phyloP scores from a whole-genome alignment of 2,888 invertebrate species.

The Agrochola macilenta region DNA sequence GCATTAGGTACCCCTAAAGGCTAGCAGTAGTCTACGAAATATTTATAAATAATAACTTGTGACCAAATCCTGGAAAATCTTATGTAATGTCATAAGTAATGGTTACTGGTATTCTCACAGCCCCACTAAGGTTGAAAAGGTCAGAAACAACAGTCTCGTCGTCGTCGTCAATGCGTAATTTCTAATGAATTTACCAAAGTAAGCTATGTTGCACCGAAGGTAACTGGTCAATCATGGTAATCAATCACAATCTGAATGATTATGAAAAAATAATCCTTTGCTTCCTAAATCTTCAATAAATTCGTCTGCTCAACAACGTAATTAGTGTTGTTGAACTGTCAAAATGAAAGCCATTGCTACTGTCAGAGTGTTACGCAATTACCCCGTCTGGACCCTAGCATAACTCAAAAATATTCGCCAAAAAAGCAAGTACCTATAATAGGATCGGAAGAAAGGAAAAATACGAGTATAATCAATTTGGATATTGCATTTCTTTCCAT shows the following conservation, averaged over 20 bases:
- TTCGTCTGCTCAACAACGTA: too few relatives aligned
- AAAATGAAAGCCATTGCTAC: too few relatives aligned
- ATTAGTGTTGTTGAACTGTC: too few relatives aligned
- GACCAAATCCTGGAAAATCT: not conserved
- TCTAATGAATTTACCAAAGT: not conserved
- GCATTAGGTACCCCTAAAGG: not conserved
- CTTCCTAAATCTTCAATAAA: too few relatives aligned
- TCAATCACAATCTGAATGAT: too few relatives aligned
- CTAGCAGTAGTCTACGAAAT: not conserved
- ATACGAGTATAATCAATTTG: constrained; percentile 3
- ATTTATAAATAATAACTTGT: not conserved
- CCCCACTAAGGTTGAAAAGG: not conserved
- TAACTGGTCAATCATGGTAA: not conserved
- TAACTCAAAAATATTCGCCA: not conserved
- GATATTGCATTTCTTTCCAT: not conserved
- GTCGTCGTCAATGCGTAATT: not conserved
- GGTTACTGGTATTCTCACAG: not conserved
- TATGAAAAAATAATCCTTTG: too few relatives aligned
- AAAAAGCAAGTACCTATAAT: not conserved
- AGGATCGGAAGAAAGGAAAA: not conserved
- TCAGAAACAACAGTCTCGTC: not conserved
- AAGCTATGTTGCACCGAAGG: not conserved
- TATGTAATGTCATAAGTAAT: not conserved
- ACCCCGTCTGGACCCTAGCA: not conserved
- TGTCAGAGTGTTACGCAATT: too few relatives aligned